phyloP scores from a whole-genome alignment of 2,113 vertebrate genomes.

The Ciconia stormi region DNA sequence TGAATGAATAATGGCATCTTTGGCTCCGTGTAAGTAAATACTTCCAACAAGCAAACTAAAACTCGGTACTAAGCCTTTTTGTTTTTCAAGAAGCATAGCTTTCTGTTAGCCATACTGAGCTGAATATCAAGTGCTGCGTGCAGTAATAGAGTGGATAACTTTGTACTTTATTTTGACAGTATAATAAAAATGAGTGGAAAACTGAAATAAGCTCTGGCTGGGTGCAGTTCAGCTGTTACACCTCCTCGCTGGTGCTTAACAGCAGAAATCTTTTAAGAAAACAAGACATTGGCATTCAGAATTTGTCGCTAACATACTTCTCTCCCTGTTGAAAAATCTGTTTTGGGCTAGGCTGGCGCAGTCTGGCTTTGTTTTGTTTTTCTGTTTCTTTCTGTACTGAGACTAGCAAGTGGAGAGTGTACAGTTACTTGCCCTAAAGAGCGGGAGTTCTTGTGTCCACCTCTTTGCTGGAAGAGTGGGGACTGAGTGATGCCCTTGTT shows the following conservation, averaged over 20 bases:
- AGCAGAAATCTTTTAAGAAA: not conserved
- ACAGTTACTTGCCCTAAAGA: not conserved
- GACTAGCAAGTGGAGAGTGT: too few relatives aligned
- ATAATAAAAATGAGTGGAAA: not conserved
- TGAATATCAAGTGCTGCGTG: fast-evolving
- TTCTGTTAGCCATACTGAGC: fast-evolving
- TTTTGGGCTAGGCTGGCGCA: not conserved
- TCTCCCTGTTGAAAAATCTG: not conserved
- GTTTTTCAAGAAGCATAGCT: not conserved
- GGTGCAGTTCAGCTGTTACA: not conserved
- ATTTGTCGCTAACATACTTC: fast-evolving
- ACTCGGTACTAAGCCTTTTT: not conserved
- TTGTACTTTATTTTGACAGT: not conserved
- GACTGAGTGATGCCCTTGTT: not conserved
- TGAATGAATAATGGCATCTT: not conserved
- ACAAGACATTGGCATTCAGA: not conserved
- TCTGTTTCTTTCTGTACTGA: not conserved
- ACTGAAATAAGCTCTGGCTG: not conserved
- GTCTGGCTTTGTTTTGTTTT: not conserved
- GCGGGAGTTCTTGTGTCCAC: not conserved
- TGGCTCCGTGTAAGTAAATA: not conserved
- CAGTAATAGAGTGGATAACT: not conserved
- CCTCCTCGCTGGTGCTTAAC: not conserved
- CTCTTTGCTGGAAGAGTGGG: not conserved
- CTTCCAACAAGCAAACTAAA: too few relatives aligned